Evolutionary conservation across 1,140 invertebrate genomes (phyloP).

Genomic region (Lasaia peninsularis): DNA sequence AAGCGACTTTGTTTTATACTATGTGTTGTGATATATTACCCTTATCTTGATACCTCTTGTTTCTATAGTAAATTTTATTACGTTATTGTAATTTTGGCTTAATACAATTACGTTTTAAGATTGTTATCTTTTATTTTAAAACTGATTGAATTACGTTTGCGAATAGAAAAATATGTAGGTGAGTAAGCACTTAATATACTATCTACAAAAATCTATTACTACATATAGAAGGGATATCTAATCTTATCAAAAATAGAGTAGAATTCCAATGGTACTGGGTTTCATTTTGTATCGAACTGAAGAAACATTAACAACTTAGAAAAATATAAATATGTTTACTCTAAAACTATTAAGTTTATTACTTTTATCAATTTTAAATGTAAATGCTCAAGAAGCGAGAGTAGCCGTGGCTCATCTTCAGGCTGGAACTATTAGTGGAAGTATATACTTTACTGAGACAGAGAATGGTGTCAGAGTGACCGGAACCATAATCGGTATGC

Average conservation of each 20-base stretch:
- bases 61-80: too few relatives aligned
- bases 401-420: slow-evolving; percentile 39
- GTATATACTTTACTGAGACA: slow-evolving; percentile 72
- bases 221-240: not conserved
- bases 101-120: too few relatives aligned
- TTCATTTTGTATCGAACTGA: not conserved
- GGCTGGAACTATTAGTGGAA: slow-evolving; percentile 48
- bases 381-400: slow-evolving; percentile 25
- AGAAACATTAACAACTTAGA: not conserved
- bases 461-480: slow-evolving; percentile 75
- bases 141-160: too few relatives aligned
- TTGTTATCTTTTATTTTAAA: too few relatives aligned
- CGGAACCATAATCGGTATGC: slow-evolving; percentile 84
- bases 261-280: not conserved
- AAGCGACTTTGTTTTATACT: too few relatives aligned
- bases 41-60: too few relatives aligned
- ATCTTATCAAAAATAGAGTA: not conserved
- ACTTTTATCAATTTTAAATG: slow-evolving; percentile 17
- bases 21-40: too few relatives aligned
- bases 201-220: not conserved
- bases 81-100: too few relatives aligned
- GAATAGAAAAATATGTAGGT: not conserved
- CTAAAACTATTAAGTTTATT: slow-evolving; percentile 13
- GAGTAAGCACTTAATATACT: too few relatives aligned
- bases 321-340: slow-evolving; percentile 14